phyloP scores from a whole-genome alignment of 2,113 vertebrate species.

The Gopherus flavomarginatus region DNA sequence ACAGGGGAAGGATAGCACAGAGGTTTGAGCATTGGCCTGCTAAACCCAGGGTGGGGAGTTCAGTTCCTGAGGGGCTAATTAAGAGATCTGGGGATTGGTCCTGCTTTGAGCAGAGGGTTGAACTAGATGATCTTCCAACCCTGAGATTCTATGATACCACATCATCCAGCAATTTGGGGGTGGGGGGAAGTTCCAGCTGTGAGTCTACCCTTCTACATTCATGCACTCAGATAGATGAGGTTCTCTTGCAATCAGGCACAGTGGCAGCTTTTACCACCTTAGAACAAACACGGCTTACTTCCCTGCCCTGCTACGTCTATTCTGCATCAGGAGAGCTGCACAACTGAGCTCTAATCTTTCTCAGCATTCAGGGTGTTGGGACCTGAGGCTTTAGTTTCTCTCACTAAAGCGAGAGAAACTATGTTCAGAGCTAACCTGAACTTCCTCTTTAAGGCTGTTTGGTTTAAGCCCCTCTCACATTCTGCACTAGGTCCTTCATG shows the following conservation, averaged over 20 bases:
- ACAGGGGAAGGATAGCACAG: too few relatives aligned
- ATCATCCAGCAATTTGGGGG: background rate
- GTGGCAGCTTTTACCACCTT: too few relatives aligned
- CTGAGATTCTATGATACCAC: too few relatives aligned
- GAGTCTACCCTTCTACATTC: background rate
- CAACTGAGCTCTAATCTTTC: background rate
- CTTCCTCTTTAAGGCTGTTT: background rate
- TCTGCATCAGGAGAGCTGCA: background rate
- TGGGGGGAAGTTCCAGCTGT: background rate
- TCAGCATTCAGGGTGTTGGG: background rate
- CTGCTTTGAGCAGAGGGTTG: too few relatives aligned
- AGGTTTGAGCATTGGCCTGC: too few relatives aligned
- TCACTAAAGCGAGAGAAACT: background rate
- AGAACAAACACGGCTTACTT: background rate
- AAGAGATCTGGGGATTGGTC: too few relatives aligned
- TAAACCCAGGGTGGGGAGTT: too few relatives aligned
- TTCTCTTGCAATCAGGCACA: background rate
- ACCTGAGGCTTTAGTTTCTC: background rate
- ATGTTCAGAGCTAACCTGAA: background rate
- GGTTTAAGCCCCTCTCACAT: background rate
- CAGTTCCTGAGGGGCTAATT: too few relatives aligned
- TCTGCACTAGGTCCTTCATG: background rate
- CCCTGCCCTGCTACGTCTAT: background rate
- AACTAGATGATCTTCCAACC: too few relatives aligned
- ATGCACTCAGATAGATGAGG: background rate